Evolutionary conservation across 2,113 vertebrate genomes (phyloP), one percentile per base, ranked within the genome.

Genomic region (Forbesichthys papilliferus): DNA sequence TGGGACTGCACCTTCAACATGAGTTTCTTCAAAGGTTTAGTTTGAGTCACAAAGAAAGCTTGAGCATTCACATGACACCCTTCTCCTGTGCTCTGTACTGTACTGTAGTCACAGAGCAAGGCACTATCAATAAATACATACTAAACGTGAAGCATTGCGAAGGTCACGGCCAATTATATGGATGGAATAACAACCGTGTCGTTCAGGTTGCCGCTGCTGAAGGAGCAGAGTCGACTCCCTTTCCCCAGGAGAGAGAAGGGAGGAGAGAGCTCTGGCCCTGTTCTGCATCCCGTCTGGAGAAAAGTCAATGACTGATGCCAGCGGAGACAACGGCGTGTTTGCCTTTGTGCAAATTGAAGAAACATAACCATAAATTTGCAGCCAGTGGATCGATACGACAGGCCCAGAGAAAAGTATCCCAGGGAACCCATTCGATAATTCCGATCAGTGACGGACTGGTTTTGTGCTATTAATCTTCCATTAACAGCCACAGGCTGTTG

Each of bases 351-450:
- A 87, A 89, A 90, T 77, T 86, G 83, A 79, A 87, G 86, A 82
- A 87, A 86, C 86, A 89, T 82, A 90, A 81, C 86, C 88, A 89
- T 88, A 87, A 86, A 89, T 89, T 86, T 87, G 75, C 70, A 71
- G 85, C 82, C 47, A 42, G 67, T 12, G 0, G 81, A 90, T 92
- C 89, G 61, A 91, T 92, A 79, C 13, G 56, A 55, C 56, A 80
- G 82, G 81, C 81, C 79, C 71, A 36, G 79, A 81, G 81, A 86
- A 86, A 83, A 67, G 69, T 74, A 87, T 87, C 86, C 89, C 69
- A 74, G 61, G 66, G 76, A 84, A 84, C 85, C 61, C 71, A 87
- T 87, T 90, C 86, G 52, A 89, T 88, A 85, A 78, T 68, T 71
- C 71, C 16, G 59, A 80, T 83, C 71, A 71, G 75, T 78, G 80